These are phyloP conservation scores for Amaurobius ferox DNA, from an alignment of 2,888 invertebrate genomes.

Conservation along the genomic window DNA sequence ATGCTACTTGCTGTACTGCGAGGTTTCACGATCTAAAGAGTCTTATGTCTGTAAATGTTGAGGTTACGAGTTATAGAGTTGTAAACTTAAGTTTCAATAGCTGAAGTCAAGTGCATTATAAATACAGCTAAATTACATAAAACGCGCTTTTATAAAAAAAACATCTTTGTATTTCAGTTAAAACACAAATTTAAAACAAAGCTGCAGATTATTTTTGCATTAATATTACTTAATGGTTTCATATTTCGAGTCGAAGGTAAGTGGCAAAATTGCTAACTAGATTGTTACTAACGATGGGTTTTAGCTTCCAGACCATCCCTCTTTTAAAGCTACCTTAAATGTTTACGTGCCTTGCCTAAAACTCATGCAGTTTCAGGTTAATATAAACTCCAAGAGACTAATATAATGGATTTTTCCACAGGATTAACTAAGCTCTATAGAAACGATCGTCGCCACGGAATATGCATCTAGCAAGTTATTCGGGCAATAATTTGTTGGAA, in stretches of 20 bases:
- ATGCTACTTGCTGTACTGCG: too few species aligned
- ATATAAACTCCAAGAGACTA: constrained; percentile 11
- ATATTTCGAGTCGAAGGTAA: neutral
- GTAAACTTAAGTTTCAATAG: too few species aligned
- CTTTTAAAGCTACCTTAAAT: constrained; percentile 18
- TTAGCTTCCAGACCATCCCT: neutral
- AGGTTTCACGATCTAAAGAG: too few species aligned
- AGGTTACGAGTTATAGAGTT: too few species aligned
- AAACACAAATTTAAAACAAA: too few species aligned
- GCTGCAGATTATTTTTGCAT: too few species aligned
- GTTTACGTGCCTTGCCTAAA: constrained; percentile 1
- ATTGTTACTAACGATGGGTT: neutral
- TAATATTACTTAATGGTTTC: too few species aligned
- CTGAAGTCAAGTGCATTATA: too few species aligned
- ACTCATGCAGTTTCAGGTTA: neutral
- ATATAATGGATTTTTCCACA: constrained; percentile 30
- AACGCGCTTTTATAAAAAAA: too few species aligned
- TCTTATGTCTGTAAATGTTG: too few species aligned
- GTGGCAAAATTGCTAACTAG: neutral
- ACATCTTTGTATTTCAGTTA: too few species aligned
- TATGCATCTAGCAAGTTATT: constrained; percentile 55
- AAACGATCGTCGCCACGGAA: constrained; percentile 17
- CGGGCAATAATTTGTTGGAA: constrained; percentile 53
- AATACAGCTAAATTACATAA: too few species aligned
- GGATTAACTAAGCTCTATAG: constrained; percentile 18